Conservation (phyloP, 1,140 invertebrate genomes). For the Tetramorium simillimum region DNA sequence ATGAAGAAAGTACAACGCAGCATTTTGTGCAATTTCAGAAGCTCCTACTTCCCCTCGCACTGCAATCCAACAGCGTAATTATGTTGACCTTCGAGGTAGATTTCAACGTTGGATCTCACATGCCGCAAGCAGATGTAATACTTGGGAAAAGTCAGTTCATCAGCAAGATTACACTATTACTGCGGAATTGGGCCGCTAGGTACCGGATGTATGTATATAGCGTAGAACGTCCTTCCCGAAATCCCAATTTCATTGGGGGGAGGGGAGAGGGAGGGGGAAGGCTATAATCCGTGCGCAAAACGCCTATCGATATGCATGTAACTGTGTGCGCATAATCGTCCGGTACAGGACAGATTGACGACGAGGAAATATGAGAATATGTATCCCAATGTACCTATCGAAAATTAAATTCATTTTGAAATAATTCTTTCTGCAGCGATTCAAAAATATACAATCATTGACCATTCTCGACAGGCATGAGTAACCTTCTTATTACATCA, state of each 20-base stretch:
- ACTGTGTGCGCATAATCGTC: slow-evolving; percentile 26
- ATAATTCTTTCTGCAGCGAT: not conserved
- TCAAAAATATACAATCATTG: not conserved
- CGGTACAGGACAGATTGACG: not conserved
- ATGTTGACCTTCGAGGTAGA: not conserved
- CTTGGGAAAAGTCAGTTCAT: slow-evolving; percentile 34
- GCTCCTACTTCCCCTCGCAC: not conserved
- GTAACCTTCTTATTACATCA: not conserved
- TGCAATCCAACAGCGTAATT: not conserved
- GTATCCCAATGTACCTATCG: not conserved
- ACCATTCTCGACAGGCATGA: not conserved
- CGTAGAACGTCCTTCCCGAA: slow-evolving; percentile 15
- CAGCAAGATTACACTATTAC: slow-evolving; percentile 34
- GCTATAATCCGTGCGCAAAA: slow-evolving; percentile 30
- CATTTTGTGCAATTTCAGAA: not conserved
- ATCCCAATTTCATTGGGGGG: slow-evolving; percentile 20
- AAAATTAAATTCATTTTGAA: not conserved
- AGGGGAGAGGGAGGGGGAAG: not conserved
- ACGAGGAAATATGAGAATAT: not conserved
- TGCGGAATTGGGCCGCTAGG: not conserved
- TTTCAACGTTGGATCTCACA: not conserved
- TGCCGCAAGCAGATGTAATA: not conserved
- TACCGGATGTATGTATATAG: not conserved
- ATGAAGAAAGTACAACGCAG: not conserved
- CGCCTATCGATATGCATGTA: slow-evolving; percentile 36